Evolutionary conservation across 2,113 vertebrate genomes (phyloP), one percentile per base, ranked within the genome.

Genomic region (Prinia subflava): DNA sequence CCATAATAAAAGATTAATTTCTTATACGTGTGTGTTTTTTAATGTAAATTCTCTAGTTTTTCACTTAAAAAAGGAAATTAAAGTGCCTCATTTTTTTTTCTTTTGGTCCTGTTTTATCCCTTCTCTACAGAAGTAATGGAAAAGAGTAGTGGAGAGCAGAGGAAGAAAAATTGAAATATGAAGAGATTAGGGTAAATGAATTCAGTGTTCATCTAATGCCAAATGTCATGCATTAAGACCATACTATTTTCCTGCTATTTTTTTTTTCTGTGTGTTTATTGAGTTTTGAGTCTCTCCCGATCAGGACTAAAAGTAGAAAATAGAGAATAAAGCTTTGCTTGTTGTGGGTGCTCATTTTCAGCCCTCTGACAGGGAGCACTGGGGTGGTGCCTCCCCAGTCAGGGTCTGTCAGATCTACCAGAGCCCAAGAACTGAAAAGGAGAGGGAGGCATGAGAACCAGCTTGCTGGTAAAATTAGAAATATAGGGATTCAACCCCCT

Each of bases 271-370:
- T 31, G 6, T 68, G 6, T 79, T 42, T 56, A 16, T 37, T 59
- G 46, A 55, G 13, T 42, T 81, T 46, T 57, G 47, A 24, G 33
- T 75, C 33, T 85, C 31, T 21, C 17, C 6, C 12, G 33, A 3
- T 7, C 0, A 0, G 9, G 6, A 6, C 1, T 47, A 21, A 46
- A 62, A 46, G 31, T 0, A 49, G 31, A 62, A 74, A 49, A 63
- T 22, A 8, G 12, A 73, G 41, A 83, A 16, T 30, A 57, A 68
- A 3, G 25, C 33, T 68, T 64, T 83, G 27, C 23, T 78, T 13
- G 1, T 73, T 56, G 11, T 16, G 13, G 9, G 19, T 59, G 20
- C 27, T 46, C 56, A 13, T 31, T 84, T 76, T 62, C n/a, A 22
- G 41, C 16, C 11, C 16, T 50, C 42, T 83, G 4, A 11, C 15